A percentile compares a stretch with the other conserved stretches of the same genome.
Evolutionary conservation across 2,888 invertebrate species (phyloP).

Genomic region (Melipona beecheii): DNA sequence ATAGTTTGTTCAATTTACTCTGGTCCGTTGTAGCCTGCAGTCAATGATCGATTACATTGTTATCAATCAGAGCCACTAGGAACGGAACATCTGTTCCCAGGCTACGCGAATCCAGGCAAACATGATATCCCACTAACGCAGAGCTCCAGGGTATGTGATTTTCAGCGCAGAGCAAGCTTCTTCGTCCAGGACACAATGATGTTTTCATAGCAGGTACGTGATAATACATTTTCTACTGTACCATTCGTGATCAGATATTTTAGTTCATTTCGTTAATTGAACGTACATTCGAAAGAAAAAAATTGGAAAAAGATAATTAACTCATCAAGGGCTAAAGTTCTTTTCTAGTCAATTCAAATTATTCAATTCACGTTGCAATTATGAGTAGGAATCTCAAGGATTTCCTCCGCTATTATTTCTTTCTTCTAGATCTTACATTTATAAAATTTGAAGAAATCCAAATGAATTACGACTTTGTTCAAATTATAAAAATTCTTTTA

Average conservation of each 20-base stretch:
- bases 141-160: slow-evolving; percentile 33
- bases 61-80: slow-evolving; percentile 12
- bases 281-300: background rate
- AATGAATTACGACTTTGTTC: no score
- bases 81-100: background rate
- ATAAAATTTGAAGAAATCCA: background rate
- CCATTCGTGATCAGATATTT: background rate
- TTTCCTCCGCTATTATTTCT: background rate
- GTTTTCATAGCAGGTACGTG: background rate
- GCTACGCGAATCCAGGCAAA: slow-evolving; percentile 33
- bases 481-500: no score
- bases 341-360: background rate
- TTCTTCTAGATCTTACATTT: background rate
- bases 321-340: background rate
- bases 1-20: background rate
- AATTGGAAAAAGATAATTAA: background rate
- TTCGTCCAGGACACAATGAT: background rate
- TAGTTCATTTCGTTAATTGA: background rate
- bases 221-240: background rate
- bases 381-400: background rate
- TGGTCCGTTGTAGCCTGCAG: background rate
- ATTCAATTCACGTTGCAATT: background rate
- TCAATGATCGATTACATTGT: slow-evolving; percentile 32
- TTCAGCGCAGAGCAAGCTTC: slow-evolving; percentile 1
- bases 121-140: slow-evolving; percentile 28